A percentile compares a stretch with the other conserved stretches of the same genome.
phyloP scores from a whole-genome alignment of 2,797 vertebrate species.

The Clarias pachynema region DNA sequence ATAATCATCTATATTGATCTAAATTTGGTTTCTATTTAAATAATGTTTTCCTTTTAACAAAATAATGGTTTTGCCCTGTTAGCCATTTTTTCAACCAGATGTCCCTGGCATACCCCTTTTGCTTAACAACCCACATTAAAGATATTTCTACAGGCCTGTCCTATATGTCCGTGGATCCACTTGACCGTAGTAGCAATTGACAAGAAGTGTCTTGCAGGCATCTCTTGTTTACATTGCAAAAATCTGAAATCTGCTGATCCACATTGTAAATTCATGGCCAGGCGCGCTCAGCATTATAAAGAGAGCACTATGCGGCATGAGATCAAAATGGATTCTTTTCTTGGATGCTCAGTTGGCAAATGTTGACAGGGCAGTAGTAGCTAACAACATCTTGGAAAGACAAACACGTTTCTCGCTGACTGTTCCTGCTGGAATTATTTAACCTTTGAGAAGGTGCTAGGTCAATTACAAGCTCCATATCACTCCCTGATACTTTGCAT shows the following conservation, averaged over 20 bases:
- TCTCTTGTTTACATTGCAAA: conserved; percentile 34
- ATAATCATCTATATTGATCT: neutral
- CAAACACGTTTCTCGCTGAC: conserved; percentile 6
- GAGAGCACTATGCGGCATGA: conserved; percentile 43
- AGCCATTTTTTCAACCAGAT: neutral
- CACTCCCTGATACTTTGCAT: neutral
- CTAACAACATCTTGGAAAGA: conserved; percentile 6
- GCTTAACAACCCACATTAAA: neutral
- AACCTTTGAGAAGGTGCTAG: neutral
- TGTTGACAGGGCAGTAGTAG: conserved; percentile 30
- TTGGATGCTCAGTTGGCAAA: conserved; percentile 28
- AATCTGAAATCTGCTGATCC: conserved; percentile 27
- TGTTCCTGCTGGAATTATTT: neutral
- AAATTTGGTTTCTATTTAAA: neutral
- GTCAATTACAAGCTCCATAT: neutral
- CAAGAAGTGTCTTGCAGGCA: conserved; percentile 6
- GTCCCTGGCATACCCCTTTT: neutral
- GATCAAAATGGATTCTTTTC: conserved; percentile 39
- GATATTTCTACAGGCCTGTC: neutral
- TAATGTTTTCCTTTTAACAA: neutral
- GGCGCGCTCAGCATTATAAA: conserved; percentile 36
- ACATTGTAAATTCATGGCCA: conserved; percentile 27
- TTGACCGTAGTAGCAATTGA: neutral
- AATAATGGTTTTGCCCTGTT: neutral
- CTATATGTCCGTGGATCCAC: neutral